Evolutionary conservation across 2,113 vertebrate species (phyloP).

Genomic region (Ictalurus punctatus): DNA sequence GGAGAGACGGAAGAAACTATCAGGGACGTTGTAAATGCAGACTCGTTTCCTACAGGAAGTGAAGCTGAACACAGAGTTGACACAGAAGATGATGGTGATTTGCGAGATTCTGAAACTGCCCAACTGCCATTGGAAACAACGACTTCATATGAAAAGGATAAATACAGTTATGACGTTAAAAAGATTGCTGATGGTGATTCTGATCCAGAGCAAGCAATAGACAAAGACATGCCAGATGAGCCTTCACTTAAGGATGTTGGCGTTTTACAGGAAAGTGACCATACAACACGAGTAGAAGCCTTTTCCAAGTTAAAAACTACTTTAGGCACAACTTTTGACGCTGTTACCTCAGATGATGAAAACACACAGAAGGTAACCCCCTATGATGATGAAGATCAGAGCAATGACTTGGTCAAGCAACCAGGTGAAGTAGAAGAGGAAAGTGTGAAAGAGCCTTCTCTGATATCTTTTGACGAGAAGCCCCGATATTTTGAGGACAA

Average conservation of each 20-base stretch:
- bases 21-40: neutral
- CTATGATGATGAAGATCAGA: conserved; percentile 12
- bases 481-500: conserved; percentile 27
- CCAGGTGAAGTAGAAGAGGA: conserved; percentile 57
- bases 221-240: conserved; percentile 69
- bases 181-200: conserved; percentile 59
- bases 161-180: neutral
- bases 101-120: neutral
- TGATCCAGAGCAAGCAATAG: conserved; percentile 65
- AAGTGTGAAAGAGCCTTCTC: conserved; percentile 61
- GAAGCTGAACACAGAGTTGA: neutral
- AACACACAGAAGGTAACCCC: conserved; percentile 78
- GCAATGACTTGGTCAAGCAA: conserved; percentile 57
- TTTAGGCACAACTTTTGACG: conserved; percentile 84
- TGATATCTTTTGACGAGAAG: conserved; percentile 69
- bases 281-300: conserved; percentile 70
- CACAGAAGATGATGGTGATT: neutral
- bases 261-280: conserved; percentile 63
- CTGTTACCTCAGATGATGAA: conserved; percentile 80
- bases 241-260: conserved; percentile 56
- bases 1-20: neutral
- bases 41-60: neutral
- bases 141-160: conserved; percentile 18
- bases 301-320: conserved; percentile 80
- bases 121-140: neutral